Base-by-base conservation (phyloP, 2,113 vertebrate genomes). In the Passer montanus region DNA sequence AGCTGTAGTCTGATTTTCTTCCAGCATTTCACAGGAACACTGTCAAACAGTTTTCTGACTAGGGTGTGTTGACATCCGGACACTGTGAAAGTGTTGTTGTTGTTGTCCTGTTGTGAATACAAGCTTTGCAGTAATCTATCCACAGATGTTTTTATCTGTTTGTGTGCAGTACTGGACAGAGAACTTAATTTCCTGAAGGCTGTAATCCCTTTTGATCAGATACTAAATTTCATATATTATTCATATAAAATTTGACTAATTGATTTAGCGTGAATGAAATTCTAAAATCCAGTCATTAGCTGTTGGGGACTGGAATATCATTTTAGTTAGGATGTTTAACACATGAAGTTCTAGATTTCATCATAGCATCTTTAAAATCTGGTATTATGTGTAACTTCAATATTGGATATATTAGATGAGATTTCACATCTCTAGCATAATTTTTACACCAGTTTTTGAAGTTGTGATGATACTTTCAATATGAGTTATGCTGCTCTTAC, bases 181-280 rank as follows among this genome's bases (percentile, higher is more conserved):
- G 49, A 83, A 88, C 59, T 62, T 90, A 55, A 90, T 93, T 88
- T 92, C 75, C 90, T 92, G 72, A 33, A 88, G 59, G 58, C 70
- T 85, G 49, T 87, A 92, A 84, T 95, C 66, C 23, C 68, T 89
- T 94, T 89, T 94, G 81, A 87, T 95, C 87, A 93, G 89, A 94
- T 73, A 73, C 73, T 93, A 91, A 87, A 87, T 94, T 87, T 94
- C 50, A 94, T 96, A 73, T 93, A 85, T 94, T 96, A 93, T 91
- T 96, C 24, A 85, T 93, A 73, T 52, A 87, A 92, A 93, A 85
- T 87, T 90, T 91, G 64, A 77, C 64, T 96, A 92, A 96, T 96
- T 94, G 88, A 96, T 94, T 95, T 90, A 91, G 58, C 0, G 1
- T 93, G 74, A 95, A 92, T 91, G 58, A 94, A 88, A 87, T 94